These are phyloP conservation scores for Cyprinodon tularosa DNA, from an alignment of 2,113 vertebrate species.

Conservation along the genomic window DNA sequence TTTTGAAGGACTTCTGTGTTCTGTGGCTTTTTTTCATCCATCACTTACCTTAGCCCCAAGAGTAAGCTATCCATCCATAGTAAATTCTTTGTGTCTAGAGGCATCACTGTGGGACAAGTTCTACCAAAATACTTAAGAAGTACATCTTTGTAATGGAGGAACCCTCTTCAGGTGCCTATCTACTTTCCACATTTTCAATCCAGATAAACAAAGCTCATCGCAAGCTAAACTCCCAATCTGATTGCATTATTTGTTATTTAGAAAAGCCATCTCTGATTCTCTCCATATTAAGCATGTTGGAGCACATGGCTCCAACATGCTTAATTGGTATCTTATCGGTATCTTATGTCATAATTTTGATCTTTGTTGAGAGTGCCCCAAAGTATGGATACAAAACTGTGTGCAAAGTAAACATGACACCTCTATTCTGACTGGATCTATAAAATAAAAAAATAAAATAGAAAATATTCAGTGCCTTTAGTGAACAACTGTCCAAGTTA, in stretches of 20 bases:
- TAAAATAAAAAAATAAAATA: background rate
- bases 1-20: slow-evolving; percentile 16
- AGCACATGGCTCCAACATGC: background rate
- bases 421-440: slow-evolving; percentile 16
- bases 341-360: slow-evolving; percentile 55
- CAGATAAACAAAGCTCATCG: background rate
- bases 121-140: slow-evolving; percentile 48
- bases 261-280: slow-evolving; percentile 40
- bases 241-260: slow-evolving; percentile 46
- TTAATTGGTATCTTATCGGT: background rate
- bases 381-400: slow-evolving; percentile 34
- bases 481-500: slow-evolving; percentile 8
- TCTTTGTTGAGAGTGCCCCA: slow-evolving; percentile 50
- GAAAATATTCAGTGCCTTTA: background rate
- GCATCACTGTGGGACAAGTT: slow-evolving; percentile 55
- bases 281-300: slow-evolving; percentile 36
- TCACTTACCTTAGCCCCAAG: slow-evolving; percentile 29
- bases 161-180: slow-evolving; percentile 22
- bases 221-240: slow-evolving; percentile 31
- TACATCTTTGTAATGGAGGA: slow-evolving; percentile 31
- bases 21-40: slow-evolving; percentile 5
- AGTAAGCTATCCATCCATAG: slow-evolving; percentile 45
- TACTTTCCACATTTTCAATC: slow-evolving; percentile 30
- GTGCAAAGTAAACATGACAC: slow-evolving; percentile 40
- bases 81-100: slow-evolving; percentile 46